Percentiles rank a stretch among this genome's conserved stretches.
Conservation (phyloP, 1,140 invertebrate species). For the Aphidius ervi region DNA sequence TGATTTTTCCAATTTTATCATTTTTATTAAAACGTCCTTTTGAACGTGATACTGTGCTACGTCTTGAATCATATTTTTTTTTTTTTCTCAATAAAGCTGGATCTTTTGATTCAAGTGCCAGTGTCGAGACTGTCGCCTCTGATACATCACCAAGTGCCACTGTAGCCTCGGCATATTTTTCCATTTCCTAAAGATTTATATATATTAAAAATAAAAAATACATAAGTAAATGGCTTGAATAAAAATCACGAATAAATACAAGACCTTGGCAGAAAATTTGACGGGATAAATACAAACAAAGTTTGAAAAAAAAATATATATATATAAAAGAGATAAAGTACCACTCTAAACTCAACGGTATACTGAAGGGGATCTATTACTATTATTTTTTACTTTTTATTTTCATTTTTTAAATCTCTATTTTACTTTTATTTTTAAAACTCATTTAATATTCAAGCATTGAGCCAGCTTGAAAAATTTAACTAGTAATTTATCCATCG, state of each 20-base stretch:
- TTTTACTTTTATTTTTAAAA: background rate
- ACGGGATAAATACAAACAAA: background rate
- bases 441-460: background rate
- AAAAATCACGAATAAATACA: background rate
- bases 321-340: background rate
- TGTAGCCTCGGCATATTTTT: slow-evolving; percentile 19
- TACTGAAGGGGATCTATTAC: no score
- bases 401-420: background rate
- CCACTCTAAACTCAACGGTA: background rate
- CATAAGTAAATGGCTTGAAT: background rate
- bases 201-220: background rate
- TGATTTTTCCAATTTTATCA: slow-evolving; percentile 8
- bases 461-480: no score
- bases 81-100: background rate
- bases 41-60: slow-evolving; percentile 1
- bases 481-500: no score
- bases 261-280: background rate
- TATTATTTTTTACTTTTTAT: no score
- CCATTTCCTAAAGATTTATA: slow-evolving; percentile 17
- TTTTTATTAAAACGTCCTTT: slow-evolving; percentile 5
- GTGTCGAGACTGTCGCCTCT: slow-evolving; percentile 4
- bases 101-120: slow-evolving; percentile 4
- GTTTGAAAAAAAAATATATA: background rate
- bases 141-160: background rate
- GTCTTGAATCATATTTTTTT: slow-evolving; percentile 18